Evolutionary conservation across 2,888 invertebrate genomes (phyloP).

Genomic region (Argynnis bischoffii): DNA sequence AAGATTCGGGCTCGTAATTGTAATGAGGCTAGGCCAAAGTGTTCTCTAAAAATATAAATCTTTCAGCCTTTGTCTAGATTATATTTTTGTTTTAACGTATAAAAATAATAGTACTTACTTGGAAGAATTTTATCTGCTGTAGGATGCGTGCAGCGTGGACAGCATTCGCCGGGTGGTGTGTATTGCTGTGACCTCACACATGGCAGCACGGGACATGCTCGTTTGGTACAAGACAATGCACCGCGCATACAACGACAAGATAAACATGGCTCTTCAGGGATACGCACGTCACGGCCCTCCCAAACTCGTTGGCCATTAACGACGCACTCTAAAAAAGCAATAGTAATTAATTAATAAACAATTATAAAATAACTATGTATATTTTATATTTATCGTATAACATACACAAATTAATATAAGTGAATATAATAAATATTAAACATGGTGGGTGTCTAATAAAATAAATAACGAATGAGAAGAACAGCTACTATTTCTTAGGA

Average conservation of each 20-base stretch:
- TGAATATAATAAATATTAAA: too few relatives aligned
- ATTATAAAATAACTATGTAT: conserved; percentile 10
- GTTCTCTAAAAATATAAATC: too few relatives aligned
- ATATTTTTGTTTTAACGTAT: background rate
- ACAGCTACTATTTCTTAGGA: conserved; percentile 60
- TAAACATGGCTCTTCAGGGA: conserved; percentile 92
- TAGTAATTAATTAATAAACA: conserved; percentile 33
- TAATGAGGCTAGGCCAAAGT: too few relatives aligned
- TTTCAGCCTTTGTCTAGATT: background rate
- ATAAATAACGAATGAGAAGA: too few relatives aligned
- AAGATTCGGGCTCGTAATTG: too few relatives aligned
- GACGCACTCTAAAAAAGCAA: conserved; percentile 85
- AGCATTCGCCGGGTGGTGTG: conserved; percentile 91
- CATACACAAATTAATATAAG: too few relatives aligned
- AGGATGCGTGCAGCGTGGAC: conserved; percentile 80
- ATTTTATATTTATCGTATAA: too few relatives aligned
- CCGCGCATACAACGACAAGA: conserved; percentile 90
- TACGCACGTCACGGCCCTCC: conserved; percentile 90
- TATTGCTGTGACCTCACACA: conserved; percentile 87
- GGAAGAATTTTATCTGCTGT: conserved; percentile 77
- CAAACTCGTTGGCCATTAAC: conserved; percentile 92
- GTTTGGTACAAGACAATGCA: conserved; percentile 89
- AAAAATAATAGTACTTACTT: conserved; percentile 53
- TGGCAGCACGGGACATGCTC: conserved; percentile 94
- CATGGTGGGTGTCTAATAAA: too few relatives aligned